Evolutionary conservation across 1,140 invertebrate species (phyloP), one percentile per base, ranked within the genome.

Genomic region (Hypsibius dujardini): DNA sequence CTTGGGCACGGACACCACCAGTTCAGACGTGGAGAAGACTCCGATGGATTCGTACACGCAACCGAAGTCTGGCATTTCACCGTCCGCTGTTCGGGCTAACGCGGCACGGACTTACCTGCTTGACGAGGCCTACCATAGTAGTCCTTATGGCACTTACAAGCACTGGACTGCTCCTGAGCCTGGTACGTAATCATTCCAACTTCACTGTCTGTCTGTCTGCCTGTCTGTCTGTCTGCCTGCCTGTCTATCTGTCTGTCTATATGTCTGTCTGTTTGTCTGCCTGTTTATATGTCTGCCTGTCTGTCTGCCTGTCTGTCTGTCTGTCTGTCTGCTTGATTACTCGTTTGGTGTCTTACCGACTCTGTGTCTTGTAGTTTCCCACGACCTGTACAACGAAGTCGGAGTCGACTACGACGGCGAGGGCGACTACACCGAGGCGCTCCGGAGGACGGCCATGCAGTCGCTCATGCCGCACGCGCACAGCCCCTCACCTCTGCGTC

Each of bases 101-200:
- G 50, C 50, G 7, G 50, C 50, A 7, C 7, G 50, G 7, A 56
- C 50, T n/a, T 56, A 56, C n/a, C 50, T 56, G 7, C 50, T 56
- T 7, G 50, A 56, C n/a, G 50, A 56, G n/a, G 50, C 50, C 50
- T 56, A 56, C 50, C 50, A 56, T 56, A 56, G n/a, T n/a, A n/a
- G 50, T 56, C 50, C 50, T 56, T 56, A 56, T 56, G 50, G 50
- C 7, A 56, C 50, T n/a, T 56, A 56, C 50, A 56, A 56, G n/a
- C 50, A 56, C 50, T 56, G 50, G 50, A 56, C 50, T n/a, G 50
- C 50, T 56, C 50, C 50, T 56, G 50, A 56, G n/a, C 50, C 50
- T n/a, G 50, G 50, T 56, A 56, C 7, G 50, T 56, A 56, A n/a
- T n/a, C n/a, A n/a, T n/a, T 56, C 7, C 50, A 56, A n/a, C 50